Percentiles rank a stretch among this genome's conserved stretches.
phyloP scores from a whole-genome alignment of 2,888 invertebrate genomes.

The Mimas tiliae region DNA sequence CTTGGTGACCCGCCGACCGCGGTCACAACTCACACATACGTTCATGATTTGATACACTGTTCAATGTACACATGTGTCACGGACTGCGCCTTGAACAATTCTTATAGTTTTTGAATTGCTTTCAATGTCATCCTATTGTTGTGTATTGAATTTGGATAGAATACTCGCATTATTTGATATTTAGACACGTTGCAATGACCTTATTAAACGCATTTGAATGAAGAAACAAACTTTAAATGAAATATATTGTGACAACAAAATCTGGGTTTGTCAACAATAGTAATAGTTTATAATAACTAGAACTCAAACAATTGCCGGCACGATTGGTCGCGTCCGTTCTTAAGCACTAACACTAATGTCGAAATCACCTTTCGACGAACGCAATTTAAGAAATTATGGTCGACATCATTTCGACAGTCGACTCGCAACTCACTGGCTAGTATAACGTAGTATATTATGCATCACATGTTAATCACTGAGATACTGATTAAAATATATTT shows the following conservation, averaged over 20 bases:
- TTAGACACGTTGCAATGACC: constrained; percentile 25
- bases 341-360: constrained; percentile 51
- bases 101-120: constrained; percentile 13
- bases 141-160: neutral
- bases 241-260: neutral
- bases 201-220: neutral
- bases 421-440: constrained; percentile 45
- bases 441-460: constrained; percentile 48
- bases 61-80: constrained; percentile 4
- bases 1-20: constrained; percentile 13
- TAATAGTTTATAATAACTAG: constrained; percentile 27
- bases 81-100: constrained; percentile 17
- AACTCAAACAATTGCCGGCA: constrained; percentile 47
- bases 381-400: constrained; percentile 64
- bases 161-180: constrained; percentile 27
- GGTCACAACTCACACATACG: neutral
- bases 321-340: constrained; percentile 51
- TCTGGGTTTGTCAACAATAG: neutral
- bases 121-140: constrained; percentile 20
- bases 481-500: constrained; percentile 33
- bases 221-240: neutral
- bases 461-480: constrained; percentile 47
- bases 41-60: constrained; percentile 1
- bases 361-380: constrained; percentile 60
- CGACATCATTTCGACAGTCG: constrained; percentile 55